These are phyloP conservation scores for Alectoris magna DNA, from an alignment of 2,797 vertebrate genomes.

Conservation along the genomic window DNA sequence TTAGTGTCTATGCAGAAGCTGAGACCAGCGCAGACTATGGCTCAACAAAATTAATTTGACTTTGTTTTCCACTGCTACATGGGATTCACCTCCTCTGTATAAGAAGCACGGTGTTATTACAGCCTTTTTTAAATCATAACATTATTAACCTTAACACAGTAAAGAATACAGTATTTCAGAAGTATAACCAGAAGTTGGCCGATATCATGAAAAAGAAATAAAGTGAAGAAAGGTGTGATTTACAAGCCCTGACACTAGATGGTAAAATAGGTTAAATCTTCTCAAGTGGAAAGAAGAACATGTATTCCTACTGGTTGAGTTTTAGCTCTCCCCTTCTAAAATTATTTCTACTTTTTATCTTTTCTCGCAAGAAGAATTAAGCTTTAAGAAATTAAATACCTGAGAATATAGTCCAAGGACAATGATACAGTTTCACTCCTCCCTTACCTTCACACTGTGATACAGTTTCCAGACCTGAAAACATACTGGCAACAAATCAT, in stretches of 20 bases:
- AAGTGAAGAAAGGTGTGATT: not conserved
- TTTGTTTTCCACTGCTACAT: not conserved
- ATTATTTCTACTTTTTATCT: not conserved
- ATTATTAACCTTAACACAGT: not conserved
- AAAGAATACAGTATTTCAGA: not conserved
- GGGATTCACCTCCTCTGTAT: not conserved
- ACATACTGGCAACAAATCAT: not conserved
- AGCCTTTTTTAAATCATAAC: not conserved
- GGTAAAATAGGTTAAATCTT: not conserved
- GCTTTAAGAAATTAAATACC: not conserved
- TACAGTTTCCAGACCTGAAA: not conserved
- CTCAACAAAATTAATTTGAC: not conserved
- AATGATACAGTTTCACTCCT: not conserved
- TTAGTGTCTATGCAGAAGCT: no score
- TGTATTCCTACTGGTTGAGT: not conserved
- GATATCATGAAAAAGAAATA: not conserved
- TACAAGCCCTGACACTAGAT: not conserved
- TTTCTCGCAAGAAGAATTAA: not conserved
- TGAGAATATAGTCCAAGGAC: not conserved
- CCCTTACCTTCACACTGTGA: not conserved
- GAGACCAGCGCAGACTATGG: accelerated
- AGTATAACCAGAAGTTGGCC: not conserved
- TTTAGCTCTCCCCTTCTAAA: not conserved
- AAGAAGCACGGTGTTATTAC: not conserved
- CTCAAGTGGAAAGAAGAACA: not conserved